Conservation (phyloP, 2,888 invertebrate genomes). For the Cataglyphis albicans region DNA sequence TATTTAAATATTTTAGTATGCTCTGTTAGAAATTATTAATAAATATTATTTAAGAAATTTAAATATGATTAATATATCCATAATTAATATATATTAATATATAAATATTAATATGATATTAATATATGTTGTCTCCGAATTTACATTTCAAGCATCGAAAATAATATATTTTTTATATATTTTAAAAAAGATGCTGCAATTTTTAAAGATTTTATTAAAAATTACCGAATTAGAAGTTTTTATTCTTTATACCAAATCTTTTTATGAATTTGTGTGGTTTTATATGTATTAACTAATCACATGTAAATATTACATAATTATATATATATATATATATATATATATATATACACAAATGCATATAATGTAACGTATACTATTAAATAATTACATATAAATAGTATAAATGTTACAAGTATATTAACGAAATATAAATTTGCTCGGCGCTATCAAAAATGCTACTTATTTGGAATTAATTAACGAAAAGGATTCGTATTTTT, state of each 20-base stretch:
- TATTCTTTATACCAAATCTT: background rate
- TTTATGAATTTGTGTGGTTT: background rate
- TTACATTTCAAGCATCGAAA: background rate
- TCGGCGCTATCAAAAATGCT: background rate
- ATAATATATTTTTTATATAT: background rate
- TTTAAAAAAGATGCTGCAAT: background rate
- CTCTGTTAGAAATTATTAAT: background rate
- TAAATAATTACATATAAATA: background rate
- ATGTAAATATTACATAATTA: no score
- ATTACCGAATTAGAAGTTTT: background rate
- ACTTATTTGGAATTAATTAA: background rate
- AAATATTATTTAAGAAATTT: conserved; percentile 9
- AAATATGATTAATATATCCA: background rate
- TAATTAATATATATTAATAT: background rate
- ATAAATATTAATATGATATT: background rate
- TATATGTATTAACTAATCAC: background rate
- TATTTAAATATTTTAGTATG: background rate
- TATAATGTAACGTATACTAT: background rate
- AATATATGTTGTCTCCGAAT: background rate
- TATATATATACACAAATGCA: background rate
- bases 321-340: no score
- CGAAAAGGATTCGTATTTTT: background rate
- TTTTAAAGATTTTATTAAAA: background rate
- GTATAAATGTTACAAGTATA: background rate
- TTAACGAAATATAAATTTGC: background rate